Evolutionary conservation across 1,140 invertebrate genomes (phyloP).

Genomic region (Sycobia sp.): DNA sequence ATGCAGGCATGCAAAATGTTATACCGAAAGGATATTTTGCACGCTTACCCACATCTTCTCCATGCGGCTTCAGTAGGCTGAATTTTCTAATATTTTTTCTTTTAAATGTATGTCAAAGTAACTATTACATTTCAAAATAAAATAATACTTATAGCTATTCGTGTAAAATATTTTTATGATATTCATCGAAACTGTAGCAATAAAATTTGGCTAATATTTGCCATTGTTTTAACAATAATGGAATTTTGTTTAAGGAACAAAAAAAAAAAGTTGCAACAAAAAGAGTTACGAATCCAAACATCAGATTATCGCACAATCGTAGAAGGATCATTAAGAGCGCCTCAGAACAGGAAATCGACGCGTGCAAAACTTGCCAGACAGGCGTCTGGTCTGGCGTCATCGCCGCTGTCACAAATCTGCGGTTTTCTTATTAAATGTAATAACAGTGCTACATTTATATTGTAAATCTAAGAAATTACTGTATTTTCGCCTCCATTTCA

Average conservation of each 20-base stretch:
- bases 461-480: conserved; percentile 53
- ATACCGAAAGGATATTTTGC: conserved; percentile 32
- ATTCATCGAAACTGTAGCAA: not conserved
- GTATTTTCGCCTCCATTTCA: conserved; percentile 51
- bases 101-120: not conserved
- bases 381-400: conserved; percentile 31
- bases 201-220: not conserved
- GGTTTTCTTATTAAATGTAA: conserved; percentile 60
- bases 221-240: too few species aligned
- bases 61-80: not conserved
- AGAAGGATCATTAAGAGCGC: conserved; percentile 14
- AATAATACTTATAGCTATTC: not conserved
- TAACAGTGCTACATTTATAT: conserved; percentile 52
- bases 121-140: not conserved
- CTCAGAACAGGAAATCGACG: conserved; percentile 32
- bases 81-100: not conserved
- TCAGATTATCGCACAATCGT: too few species aligned
- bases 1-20: conserved; percentile 23
- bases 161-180: not conserved
- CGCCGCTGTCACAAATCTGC: conserved; percentile 50
- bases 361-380: conserved; percentile 20
- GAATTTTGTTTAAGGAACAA: too few species aligned
- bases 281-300: too few species aligned
- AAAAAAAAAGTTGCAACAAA: too few species aligned
- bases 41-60: not conserved